phyloP scores from a whole-genome alignment of 2,797 vertebrate genomes.

The Schizopygopsis malacanthus region DNA sequence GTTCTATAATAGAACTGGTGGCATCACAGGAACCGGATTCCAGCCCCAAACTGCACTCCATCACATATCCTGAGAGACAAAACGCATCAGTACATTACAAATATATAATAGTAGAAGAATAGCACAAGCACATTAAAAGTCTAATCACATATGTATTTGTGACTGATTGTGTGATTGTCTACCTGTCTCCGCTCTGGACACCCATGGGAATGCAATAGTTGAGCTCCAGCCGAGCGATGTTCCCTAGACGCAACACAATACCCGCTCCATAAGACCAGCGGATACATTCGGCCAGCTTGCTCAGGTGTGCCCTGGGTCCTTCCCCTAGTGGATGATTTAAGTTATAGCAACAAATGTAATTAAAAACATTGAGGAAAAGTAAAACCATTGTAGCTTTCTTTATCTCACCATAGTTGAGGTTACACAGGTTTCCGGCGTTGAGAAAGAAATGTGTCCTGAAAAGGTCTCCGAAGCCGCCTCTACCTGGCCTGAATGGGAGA shows the following conservation, averaged over 20 bases:
- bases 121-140: neutral
- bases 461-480: conserved; percentile 92
- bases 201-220: conserved; percentile 99
- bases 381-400: neutral
- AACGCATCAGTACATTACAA: conserved; percentile 7
- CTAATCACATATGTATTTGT: neutral
- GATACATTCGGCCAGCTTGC: conserved; percentile 89
- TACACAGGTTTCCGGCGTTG: conserved; percentile 97
- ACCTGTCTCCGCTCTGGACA: conserved; percentile 95
- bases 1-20: neutral
- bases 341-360: neutral
- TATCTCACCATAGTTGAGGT: conserved; percentile 91
- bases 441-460: conserved; percentile 98
- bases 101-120: neutral
- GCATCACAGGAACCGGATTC: conserved; percentile 92
- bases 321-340: conserved; percentile 78
- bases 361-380: neutral
- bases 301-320: conserved; percentile 90
- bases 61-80: conserved; percentile 88
- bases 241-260: conserved; percentile 91
- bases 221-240: conserved; percentile 94
- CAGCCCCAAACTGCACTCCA: conserved; percentile 96
- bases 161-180: neutral
- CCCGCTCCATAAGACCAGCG: conserved; percentile 96
- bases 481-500: conserved; percentile 92